These are phyloP conservation scores for Pteropus rufus DNA, from an alignment of 2,797 vertebrate species.

Conservation along the genomic window DNA sequence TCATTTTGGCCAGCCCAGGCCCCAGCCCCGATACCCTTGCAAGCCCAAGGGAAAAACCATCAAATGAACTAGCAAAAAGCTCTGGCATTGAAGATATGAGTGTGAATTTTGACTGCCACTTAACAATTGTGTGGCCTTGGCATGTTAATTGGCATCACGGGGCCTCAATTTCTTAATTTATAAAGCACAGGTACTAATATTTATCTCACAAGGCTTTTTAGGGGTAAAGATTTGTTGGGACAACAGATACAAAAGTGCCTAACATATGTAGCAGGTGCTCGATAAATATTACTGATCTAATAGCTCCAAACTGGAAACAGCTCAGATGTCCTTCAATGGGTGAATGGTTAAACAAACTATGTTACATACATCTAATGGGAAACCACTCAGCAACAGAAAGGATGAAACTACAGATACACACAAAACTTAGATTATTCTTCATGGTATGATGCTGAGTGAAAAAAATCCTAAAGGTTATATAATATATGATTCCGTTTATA, in stretches of 20 bases:
- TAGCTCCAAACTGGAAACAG: not conserved
- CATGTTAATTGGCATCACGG: not conserved
- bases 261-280: not conserved
- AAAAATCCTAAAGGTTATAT: not conserved
- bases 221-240: not conserved
- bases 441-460: not conserved
- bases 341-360: not conserved
- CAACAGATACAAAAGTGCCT: not conserved
- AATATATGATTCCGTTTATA: not conserved
- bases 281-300: slow-evolving; percentile 9
- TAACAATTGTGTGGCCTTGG: not conserved
- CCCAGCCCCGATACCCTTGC: not conserved
- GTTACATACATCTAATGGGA: not conserved
- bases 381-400: not conserved
- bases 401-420: not conserved
- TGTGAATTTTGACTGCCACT: not conserved
- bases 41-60: not conserved
- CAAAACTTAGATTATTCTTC: not conserved
- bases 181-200: not conserved
- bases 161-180: not conserved
- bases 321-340: not conserved
- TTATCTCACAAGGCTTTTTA: not conserved
- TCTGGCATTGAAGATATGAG: not conserved
- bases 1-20: not conserved
- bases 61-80: not conserved